Evolutionary conservation across 2,888 invertebrate species (phyloP), one percentile per base, ranked within the genome.

Genomic region (Ophraella communa): DNA sequence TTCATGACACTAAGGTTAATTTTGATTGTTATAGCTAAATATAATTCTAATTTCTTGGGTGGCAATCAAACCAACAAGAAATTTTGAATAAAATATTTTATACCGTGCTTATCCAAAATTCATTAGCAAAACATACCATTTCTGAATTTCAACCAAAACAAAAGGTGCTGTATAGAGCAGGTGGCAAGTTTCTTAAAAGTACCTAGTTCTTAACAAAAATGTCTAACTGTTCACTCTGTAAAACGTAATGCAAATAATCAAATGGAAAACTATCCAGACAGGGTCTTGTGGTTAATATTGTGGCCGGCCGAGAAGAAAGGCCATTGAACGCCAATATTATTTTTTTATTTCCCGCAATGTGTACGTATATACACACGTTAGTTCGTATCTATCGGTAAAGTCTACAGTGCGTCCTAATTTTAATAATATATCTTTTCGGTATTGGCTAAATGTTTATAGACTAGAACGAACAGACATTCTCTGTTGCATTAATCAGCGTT

Each of bases 261-360:
- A 21, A 47, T 47, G 47, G 21, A 47, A 47, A 47, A 14, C 47
- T 47, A 23, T 47, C 47, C 47, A 47, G 47, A 47, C 47, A 23
- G 47, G 23, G 23, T 47, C 47, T 47, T 47, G 47, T 47, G 21
- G 47, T 47, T 23, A 23, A 47, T 39, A 39, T 47, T 47, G 47
- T 47, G 47, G 21, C 47, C 47, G 47, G 23, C 47, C 23, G 47
- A 47, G 47, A 47, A 47, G 47, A 21, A 23, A 47, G 47, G 47
- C 47, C 47, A 47, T 47, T 47, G 47, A 47, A 47, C 47, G 47
- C 47, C 47, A 23, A 47, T 47, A 47, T 47, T 21, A 47, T 47
- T 47, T 47, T 42, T 47, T 47, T 47, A 47, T 45, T 45, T 45
- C 14, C 45, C 45, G 45, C 10, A 45, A 45, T 45, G 45, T 45